Percentiles rank a stretch among this genome's conserved stretches.
These are phyloP conservation scores for Maniola hyperantus DNA, from an alignment of 2,888 invertebrate genomes.

Conservation along the genomic window DNA sequence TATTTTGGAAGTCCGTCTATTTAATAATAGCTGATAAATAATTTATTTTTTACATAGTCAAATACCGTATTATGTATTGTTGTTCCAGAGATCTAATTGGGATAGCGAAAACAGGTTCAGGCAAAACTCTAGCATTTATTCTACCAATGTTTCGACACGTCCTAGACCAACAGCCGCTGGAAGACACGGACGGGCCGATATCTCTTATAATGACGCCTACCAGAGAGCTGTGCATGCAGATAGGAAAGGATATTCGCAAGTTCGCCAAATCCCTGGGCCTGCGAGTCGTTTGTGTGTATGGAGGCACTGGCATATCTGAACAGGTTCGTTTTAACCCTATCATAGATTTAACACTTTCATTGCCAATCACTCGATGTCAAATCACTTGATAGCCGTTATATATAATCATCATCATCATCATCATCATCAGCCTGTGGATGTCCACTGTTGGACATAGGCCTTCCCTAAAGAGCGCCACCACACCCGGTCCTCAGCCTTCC, in stretches of 20 bases:
- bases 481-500: no score
- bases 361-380: no score
- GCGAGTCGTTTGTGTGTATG: conserved; percentile 97
- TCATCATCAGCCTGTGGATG: no score
- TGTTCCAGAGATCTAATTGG: conserved; percentile 92
- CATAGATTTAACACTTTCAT: no score
- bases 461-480: no score
- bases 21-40: no score
- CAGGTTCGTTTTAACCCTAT: conserved; percentile 73
- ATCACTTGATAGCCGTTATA: no score
- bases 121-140: conserved; percentile 98
- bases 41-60: no score
- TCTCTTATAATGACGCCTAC: conserved; percentile 99
- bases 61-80: background rate
- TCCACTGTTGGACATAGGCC: no score
- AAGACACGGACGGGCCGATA: conserved; percentile 98
- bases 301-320: conserved; percentile 98
- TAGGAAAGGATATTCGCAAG: conserved; percentile 97
- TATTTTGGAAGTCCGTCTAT: no score
- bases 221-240: conserved; percentile 99
- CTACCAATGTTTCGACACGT: conserved; percentile 99
- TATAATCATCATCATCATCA: no score
- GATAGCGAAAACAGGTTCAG: conserved; percentile 99
- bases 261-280: conserved; percentile 95
- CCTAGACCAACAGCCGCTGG: conserved; percentile 95